These are phyloP conservation scores for Brevipalpus yothersi DNA, from an alignment of 1,140 invertebrate species.

Conservation along the genomic window DNA sequence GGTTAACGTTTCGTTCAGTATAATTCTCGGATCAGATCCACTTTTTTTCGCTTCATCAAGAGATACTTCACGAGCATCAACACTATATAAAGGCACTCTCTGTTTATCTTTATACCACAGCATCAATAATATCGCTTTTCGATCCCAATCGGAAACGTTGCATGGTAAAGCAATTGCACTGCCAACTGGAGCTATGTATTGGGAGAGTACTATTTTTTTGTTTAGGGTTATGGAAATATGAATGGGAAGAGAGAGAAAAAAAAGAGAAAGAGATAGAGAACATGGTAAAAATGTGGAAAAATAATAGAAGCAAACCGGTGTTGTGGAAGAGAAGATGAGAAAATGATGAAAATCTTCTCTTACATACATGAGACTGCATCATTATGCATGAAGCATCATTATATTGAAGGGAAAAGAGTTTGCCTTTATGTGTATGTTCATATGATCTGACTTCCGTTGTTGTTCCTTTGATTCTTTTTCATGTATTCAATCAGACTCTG, in stretches of 20 bases:
- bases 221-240: neutral
- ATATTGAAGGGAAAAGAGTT: neutral
- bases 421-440: neutral
- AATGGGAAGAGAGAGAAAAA: neutral
- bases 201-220: neutral
- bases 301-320: neutral
- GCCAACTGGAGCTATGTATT: neutral
- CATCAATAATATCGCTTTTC: neutral
- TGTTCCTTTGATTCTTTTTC: neutral
- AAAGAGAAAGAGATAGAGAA: neutral
- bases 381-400: neutral
- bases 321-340: neutral
- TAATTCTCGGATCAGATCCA: neutral
- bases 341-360: neutral
- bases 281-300: neutral
- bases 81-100: neutral
- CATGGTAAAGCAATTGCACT: neutral
- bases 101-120: neutral
- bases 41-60: neutral
- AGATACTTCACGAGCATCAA: neutral
- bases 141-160: neutral
- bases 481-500: neutral
- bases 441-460: neutral
- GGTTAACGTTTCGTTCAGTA: neutral
- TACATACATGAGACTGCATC: neutral